phyloP scores from a whole-genome alignment of 1,140 invertebrate species.

The Drosophila sproati region DNA sequence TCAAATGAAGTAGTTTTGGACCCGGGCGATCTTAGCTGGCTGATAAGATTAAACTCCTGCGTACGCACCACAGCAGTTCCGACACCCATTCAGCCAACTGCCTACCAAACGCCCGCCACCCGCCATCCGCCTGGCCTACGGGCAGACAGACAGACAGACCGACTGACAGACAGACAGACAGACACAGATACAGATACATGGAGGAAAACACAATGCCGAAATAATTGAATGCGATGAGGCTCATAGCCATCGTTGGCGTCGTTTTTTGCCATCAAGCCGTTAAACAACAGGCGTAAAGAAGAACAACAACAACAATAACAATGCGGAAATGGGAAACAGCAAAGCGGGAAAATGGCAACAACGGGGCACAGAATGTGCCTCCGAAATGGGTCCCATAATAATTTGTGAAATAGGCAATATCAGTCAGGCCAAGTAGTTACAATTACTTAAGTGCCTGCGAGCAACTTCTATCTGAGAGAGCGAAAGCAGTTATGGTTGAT shows the following conservation, averaged over 20 bases:
- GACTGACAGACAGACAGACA: constrained; percentile 16
- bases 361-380: constrained; percentile 62
- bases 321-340: constrained; percentile 27
- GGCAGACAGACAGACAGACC: constrained; percentile 17
- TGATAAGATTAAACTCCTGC: constrained; percentile 78
- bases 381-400: constrained; percentile 78
- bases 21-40: constrained; percentile 68
- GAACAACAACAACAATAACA: constrained; percentile 47
- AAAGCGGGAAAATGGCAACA: constrained; percentile 13
- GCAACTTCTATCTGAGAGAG: constrained; percentile 30
- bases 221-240: constrained; percentile 83
- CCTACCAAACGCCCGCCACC: background rate
- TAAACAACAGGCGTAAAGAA: constrained; percentile 78
- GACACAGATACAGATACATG: constrained; percentile 39
- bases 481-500: constrained; percentile 10
- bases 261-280: constrained; percentile 81
- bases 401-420: constrained; percentile 82
- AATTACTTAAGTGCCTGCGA: constrained; percentile 79
- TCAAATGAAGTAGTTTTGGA: constrained; percentile 80
- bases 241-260: constrained; percentile 70
- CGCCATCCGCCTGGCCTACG: constrained; percentile 21
- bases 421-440: constrained; percentile 79
- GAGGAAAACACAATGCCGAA: constrained; percentile 71
- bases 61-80: constrained; percentile 59
- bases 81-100: constrained; percentile 48